Base-by-base conservation (phyloP, 2,797 vertebrate species). In the Syngnathus acus region DNA sequence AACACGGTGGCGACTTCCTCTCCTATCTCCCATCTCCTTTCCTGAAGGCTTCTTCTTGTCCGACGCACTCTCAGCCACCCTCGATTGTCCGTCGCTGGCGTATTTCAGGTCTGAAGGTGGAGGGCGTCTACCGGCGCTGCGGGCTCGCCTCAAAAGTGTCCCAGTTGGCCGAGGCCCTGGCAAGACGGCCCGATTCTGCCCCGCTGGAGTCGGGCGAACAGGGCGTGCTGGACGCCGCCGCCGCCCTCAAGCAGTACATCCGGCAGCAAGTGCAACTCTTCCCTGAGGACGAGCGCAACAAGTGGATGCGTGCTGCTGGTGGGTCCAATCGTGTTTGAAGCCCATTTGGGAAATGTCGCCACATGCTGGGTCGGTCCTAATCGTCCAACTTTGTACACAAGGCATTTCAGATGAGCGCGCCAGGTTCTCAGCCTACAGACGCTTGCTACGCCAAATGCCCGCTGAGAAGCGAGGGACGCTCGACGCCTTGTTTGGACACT, bases 81-180 rank as follows among this genome's bases (percentile, higher is more conserved):
- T 26, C 26, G 26, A 26, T 32, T 32, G 32, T 32, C 32, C 32
- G 32, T 32, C 32, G 32, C 8, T 42, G 2, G 9, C 14, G 26
- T 68, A 10, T 39, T 16, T 64, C 71, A 92, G 91, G 91, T 65
- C 77, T 92, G 43, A 89, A 84, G 58, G 83, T 92, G 64, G 90
- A 92, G 9, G 90, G 91, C 0, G 62, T 93, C 53, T 93, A 93
- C 70, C 84, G 92, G 0, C 89, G 91, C 54, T 91, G 90, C 57
- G 92, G 92, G 4, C 62, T 86, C 0, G 76, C 70, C n/a, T 0
- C 68, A 39, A 91, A 89, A 70, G 80, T 91, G 11, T 70, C 6
- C 10, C 71, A 62, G 60, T 69, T 93, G 69, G 87, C 90, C 47
- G 84, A 86, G 37, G 72, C 66, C 6, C 81, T 93, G 67, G 67